These are phyloP conservation scores for Melanotaenia pygmaea DNA, from an alignment of 2,797 vertebrate genomes.

Conservation along the genomic window DNA sequence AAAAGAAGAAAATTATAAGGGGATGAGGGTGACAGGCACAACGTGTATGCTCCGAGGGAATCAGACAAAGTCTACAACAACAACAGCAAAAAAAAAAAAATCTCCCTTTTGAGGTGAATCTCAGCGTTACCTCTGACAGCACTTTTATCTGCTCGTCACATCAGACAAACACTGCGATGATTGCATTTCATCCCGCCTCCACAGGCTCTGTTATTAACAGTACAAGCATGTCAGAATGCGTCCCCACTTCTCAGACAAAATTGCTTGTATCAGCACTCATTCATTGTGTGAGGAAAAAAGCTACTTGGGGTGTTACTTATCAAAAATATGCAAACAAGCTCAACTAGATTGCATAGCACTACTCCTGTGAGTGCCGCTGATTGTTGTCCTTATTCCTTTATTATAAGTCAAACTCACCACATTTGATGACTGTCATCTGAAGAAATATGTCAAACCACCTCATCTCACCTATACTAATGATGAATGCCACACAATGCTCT, in stretches of 20 bases:
- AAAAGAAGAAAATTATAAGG: neutral
- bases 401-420: slow-evolving; percentile 32
- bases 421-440: slow-evolving; percentile 21
- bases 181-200: slow-evolving; percentile 48
- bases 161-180: slow-evolving; percentile 48
- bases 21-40: slow-evolving; percentile 22
- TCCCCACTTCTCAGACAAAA: slow-evolving; percentile 33
- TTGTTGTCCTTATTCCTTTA: slow-evolving; percentile 17
- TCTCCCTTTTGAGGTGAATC: slow-evolving; percentile 5
- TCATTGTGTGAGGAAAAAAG: neutral
- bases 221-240: slow-evolving; percentile 43
- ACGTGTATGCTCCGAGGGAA: neutral
- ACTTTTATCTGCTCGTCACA: slow-evolving; percentile 37
- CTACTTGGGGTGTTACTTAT: slow-evolving; percentile 1
- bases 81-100: slow-evolving; percentile 20
- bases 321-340: slow-evolving; percentile 36
- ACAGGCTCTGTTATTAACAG: slow-evolving; percentile 55
- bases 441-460: slow-evolving; percentile 16
- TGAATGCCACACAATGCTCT: slow-evolving; percentile 7
- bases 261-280: slow-evolving; percentile 60
- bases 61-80: slow-evolving; percentile 6
- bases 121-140: slow-evolving; percentile 41
- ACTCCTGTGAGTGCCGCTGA: neutral
- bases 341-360: slow-evolving; percentile 24
- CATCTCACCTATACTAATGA: slow-evolving; percentile 28